Conservation (phyloP, 2,113 vertebrate genomes). For the Redunca redunca region DNA sequence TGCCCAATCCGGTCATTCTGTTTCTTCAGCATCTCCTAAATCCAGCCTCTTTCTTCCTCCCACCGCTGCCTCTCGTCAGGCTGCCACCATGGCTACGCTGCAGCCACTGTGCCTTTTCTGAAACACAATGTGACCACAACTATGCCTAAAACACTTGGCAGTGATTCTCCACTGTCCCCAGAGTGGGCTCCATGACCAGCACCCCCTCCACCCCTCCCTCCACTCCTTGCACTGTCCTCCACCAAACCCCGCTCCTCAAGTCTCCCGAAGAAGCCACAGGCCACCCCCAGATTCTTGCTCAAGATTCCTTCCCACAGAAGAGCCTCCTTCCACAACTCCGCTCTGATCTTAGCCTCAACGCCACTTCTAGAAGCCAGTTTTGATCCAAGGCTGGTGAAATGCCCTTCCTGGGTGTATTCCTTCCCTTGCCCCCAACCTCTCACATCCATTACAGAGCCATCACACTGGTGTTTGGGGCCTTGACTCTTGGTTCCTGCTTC, state of each 20-base stretch:
- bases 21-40: background rate
- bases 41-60: background rate
- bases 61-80: background rate
- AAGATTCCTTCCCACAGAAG: background rate
- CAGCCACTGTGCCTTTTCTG: background rate
- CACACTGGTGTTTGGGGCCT: background rate
- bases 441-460: background rate
- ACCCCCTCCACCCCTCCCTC: background rate
- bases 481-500: background rate
- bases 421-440: background rate
- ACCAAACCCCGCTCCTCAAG: rapidly evolving
- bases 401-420: background rate
- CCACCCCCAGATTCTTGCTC: background rate
- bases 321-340: background rate
- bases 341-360: background rate
- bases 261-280: background rate
- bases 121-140: background rate
- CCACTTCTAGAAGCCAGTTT: background rate
- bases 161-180: background rate
- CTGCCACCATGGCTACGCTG: background rate
- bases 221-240: background rate
- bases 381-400: background rate
- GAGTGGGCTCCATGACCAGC: background rate
- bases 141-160: background rate
- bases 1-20: background rate